These are phyloP conservation scores for Patella depressa DNA, from an alignment of 2,888 invertebrate species.

Conservation along the genomic window DNA sequence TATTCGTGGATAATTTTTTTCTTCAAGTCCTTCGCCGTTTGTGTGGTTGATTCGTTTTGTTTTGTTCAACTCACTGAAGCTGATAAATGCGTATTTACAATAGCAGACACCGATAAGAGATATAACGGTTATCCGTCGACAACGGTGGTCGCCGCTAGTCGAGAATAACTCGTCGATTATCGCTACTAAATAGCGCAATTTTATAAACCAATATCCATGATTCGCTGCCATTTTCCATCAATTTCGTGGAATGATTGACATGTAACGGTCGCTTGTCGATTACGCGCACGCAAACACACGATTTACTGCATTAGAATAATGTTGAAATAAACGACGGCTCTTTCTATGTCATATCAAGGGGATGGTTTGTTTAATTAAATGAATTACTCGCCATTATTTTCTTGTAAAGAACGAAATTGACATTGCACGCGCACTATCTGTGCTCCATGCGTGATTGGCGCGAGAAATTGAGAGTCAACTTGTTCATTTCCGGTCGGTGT, in stretches of 20 bases:
- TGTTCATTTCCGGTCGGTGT: slow-evolving; percentile 22
- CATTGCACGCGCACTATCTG: slow-evolving; percentile 22
- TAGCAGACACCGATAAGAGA: slow-evolving; percentile 8
- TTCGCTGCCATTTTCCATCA: slow-evolving; percentile 12
- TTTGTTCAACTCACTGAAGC: not conserved
- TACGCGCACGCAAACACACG: slow-evolving; percentile 10
- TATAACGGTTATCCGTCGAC: slow-evolving; percentile 9
- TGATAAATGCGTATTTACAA: slow-evolving; percentile 5
- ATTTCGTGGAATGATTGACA: slow-evolving; percentile 2
- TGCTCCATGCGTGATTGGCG: slow-evolving; percentile 23
- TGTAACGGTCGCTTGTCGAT: not conserved
- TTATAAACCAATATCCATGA: not conserved
- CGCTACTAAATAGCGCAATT: slow-evolving; percentile 10
- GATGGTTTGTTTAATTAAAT: slow-evolving; percentile 20
- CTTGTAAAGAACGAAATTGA: slow-evolving; percentile 25
- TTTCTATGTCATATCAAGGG: not conserved
- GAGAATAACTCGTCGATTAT: slow-evolving; percentile 9
- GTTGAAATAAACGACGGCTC: not conserved
- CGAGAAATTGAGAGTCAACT: slow-evolving; percentile 25
- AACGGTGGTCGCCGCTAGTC: slow-evolving; percentile 5
- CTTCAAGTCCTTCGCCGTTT: not conserved
- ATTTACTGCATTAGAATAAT: slow-evolving; percentile 7
- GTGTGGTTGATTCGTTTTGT: slow-evolving; percentile 10
- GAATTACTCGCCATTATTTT: slow-evolving; percentile 27
- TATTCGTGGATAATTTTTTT: too few relatives aligned